Evolutionary conservation across 2,797 vertebrate genomes (phyloP).

Genomic region (Spinus olivaceus): DNA sequence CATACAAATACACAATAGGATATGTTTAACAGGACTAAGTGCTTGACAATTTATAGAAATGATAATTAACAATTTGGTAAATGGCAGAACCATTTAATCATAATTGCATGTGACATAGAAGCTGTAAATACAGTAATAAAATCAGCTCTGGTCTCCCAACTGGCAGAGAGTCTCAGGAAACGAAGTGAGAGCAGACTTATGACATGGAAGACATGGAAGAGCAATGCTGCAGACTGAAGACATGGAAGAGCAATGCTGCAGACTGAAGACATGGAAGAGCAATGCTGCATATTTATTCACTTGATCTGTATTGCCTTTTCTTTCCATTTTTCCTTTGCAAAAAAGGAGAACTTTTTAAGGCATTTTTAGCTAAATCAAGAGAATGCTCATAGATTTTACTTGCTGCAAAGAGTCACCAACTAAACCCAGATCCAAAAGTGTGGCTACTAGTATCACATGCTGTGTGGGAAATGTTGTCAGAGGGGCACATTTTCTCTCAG

Average conservation of each 20-base stretch:
- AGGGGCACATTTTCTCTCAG: neutral
- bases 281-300: neutral
- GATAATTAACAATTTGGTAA: neutral
- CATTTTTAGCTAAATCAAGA: neutral
- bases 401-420: neutral
- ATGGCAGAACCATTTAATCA: neutral
- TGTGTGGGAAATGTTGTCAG: neutral
- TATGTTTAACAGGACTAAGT: neutral
- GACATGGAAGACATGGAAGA: neutral
- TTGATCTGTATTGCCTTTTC: neutral
- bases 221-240: neutral
- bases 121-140: neutral
- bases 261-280: neutral
- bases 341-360: neutral
- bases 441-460: neutral
- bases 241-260: neutral
- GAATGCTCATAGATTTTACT: neutral
- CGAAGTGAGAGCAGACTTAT: neutral
- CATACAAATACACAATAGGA: neutral
- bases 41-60: neutral
- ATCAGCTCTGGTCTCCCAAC: neutral
- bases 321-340: neutral
- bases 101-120: neutral
- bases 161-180: neutral
- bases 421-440: neutral